A percentile compares a stretch with the other conserved stretches of the same genome.
phyloP scores from a whole-genome alignment of 2,888 invertebrate species.

The Lasioglossum figueresi region DNA sequence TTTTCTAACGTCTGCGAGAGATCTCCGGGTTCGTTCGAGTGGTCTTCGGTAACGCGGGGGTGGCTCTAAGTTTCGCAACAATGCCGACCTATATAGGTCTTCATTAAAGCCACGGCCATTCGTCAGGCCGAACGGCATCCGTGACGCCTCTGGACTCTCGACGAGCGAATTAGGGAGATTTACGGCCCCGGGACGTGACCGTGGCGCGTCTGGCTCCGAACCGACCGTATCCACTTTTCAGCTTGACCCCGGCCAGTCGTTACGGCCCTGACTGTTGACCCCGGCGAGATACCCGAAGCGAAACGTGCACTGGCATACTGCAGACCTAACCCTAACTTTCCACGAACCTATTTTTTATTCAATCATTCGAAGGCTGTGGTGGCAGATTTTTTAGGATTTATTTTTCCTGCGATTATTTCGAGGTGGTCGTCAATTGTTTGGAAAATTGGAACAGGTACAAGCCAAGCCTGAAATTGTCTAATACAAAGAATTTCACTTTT shows the following conservation, averaged over 20 bases:
- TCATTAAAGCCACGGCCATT: conserved; percentile 72
- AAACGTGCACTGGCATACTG: background rate
- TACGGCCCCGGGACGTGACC: conserved; percentile 77
- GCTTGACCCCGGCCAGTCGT: conserved; percentile 54
- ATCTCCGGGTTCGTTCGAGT: conserved; percentile 42
- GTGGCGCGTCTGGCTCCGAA: conserved; percentile 67
- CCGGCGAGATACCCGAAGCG: conserved; percentile 2
- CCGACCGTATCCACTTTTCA: conserved; percentile 71
- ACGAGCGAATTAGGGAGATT: conserved; percentile 79
- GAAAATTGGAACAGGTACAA: too few relatives aligned
- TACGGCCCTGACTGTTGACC: conserved; percentile 56
- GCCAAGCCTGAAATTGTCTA: too few relatives aligned
- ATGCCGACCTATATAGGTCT: conserved; percentile 69
- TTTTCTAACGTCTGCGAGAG: conserved; percentile 1
- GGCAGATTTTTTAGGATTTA: background rate
- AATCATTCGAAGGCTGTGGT: background rate
- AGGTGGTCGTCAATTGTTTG: background rate
- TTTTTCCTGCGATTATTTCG: background rate
- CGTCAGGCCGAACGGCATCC: conserved; percentile 70
- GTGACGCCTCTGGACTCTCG: conserved; percentile 74
- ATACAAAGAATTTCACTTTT: too few relatives aligned
- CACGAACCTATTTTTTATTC: background rate
- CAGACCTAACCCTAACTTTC: background rate
- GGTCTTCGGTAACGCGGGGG: conserved; percentile 10
- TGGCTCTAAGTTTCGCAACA: conserved; percentile 62